Evolutionary conservation across 2,797 vertebrate genomes (phyloP).

Genomic region (Coccyzus lansbergi): DNA sequence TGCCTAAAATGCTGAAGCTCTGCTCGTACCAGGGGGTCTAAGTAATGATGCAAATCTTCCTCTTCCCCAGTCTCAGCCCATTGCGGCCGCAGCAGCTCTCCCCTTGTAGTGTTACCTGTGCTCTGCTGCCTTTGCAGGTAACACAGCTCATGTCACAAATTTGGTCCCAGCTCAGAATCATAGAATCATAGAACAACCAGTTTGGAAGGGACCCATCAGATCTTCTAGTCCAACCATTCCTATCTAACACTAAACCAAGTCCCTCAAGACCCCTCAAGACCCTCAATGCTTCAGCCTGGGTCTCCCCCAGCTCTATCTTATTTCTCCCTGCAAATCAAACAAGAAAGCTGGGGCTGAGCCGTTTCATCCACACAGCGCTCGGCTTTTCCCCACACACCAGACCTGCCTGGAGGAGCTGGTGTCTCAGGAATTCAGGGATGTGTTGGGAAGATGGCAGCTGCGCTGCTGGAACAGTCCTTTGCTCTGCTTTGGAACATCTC

Average conservation of each 20-base stretch:
- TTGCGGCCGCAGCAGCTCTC: background rate
- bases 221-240: no score
- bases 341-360: background rate
- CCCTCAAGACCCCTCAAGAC: no score
- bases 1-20: background rate
- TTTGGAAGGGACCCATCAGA: no score
- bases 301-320: background rate
- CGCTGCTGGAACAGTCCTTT: background rate
- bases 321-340: background rate
- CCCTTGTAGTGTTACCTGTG: accelerated
- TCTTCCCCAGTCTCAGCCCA: background rate
- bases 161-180: background rate
- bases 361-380: accelerated
- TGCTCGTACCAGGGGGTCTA: accelerated
- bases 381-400: background rate
- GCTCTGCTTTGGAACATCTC: background rate
- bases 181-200: no score
- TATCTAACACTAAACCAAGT: no score
- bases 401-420: background rate
- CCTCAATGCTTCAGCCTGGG: background rate
- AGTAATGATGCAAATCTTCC: accelerated
- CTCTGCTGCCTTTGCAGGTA: background rate
- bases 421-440: background rate
- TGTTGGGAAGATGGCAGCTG: background rate
- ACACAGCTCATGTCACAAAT: background rate